Percentiles rank a stretch among this genome's conserved stretches.
Conservation (phyloP, 2,797 vertebrate species). For the Gallinago solitaria region DNA sequence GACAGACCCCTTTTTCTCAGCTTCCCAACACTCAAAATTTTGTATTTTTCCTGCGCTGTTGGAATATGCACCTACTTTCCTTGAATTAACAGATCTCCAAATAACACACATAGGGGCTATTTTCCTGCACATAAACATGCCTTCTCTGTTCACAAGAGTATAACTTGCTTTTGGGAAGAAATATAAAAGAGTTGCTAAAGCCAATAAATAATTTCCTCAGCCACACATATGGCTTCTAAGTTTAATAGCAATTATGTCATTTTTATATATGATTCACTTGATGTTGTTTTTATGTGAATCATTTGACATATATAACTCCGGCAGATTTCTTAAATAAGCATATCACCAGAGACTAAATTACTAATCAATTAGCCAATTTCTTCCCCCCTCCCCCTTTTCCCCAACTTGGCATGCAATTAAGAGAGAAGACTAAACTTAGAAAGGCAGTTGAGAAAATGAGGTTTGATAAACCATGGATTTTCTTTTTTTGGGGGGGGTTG, state of each 20-base stretch:
- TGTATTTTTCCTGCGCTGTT: slow-evolving; percentile 39
- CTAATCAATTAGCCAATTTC: slow-evolving; percentile 66
- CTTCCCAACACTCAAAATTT: slow-evolving; percentile 24
- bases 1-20: slow-evolving; percentile 31
- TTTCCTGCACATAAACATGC: slow-evolving; percentile 63
- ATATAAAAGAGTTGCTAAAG: slow-evolving; percentile 57
- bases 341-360: slow-evolving; percentile 58
- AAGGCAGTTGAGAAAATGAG: slow-evolving; percentile 23
- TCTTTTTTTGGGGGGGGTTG: background rate
- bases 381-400: background rate
- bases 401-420: slow-evolving; percentile 31
- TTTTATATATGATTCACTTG: slow-evolving; percentile 69
- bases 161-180: slow-evolving; percentile 60
- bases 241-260: slow-evolving; percentile 71
- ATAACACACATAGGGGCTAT: slow-evolving; percentile 61
- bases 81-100: slow-evolving; percentile 63
- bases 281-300: slow-evolving; percentile 68
- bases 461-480: background rate
- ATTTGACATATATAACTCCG: slow-evolving; percentile 68
- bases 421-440: slow-evolving; percentile 39
- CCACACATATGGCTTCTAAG: slow-evolving; percentile 71
- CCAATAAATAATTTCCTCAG: slow-evolving; percentile 61
- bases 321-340: slow-evolving; percentile 70
- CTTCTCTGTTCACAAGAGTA: slow-evolving; percentile 59
- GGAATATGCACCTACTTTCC: slow-evolving; percentile 57